Conservation (phyloP, 2,797 vertebrate species). For the Parauchenoglanis ngamensis region DNA sequence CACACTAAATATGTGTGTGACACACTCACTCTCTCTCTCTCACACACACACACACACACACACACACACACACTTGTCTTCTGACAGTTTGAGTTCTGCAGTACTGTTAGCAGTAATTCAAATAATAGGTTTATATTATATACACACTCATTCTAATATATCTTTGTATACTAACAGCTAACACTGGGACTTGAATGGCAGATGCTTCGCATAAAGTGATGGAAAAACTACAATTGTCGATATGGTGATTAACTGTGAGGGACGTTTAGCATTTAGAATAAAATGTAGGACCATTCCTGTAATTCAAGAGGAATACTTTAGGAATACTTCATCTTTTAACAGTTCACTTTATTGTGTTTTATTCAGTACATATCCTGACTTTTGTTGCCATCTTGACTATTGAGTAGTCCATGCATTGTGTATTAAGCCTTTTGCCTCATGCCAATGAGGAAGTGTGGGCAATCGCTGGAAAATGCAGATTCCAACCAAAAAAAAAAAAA, state of each 20-base stretch:
- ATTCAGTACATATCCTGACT: background rate
- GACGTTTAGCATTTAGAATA: background rate
- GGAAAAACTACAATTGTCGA: too few species aligned
- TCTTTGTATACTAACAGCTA: background rate
- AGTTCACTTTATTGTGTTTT: background rate
- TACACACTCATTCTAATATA: background rate
- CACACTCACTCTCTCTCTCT: background rate
- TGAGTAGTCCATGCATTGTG: background rate
- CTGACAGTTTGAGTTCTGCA: background rate
- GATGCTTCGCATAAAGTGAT: too few species aligned
- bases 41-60: background rate
- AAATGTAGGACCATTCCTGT: background rate
- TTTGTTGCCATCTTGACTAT: background rate
- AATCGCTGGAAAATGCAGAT: background rate
- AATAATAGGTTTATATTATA: background rate
- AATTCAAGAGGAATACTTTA: background rate
- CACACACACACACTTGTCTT: background rate
- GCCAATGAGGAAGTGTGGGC: background rate
- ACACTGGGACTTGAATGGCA: too few species aligned
- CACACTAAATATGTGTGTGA: background rate
- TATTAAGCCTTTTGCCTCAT: background rate
- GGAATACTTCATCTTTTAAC: background rate
- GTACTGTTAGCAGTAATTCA: background rate
- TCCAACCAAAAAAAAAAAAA: background rate
- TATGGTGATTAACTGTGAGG: too few species aligned